phyloP scores from a whole-genome alignment of 2,888 invertebrate genomes.

The Lasioglossum morio region DNA sequence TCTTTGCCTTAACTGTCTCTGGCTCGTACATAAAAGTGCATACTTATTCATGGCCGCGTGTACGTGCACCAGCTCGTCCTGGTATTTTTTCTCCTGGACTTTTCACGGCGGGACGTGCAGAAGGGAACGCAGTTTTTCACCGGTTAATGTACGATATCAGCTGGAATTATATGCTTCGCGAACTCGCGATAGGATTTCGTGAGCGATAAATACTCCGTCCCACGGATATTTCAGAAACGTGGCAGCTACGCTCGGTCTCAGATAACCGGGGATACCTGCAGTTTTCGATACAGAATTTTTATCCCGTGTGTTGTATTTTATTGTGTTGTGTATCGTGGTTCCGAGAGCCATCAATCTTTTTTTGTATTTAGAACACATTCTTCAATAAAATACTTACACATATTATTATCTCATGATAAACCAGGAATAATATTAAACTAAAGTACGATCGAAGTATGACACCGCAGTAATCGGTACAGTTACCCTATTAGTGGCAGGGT shows the following conservation, averaged over 20 bases:
- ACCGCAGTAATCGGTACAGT: too few species aligned
- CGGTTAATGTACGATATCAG: slow-evolving; percentile 60
- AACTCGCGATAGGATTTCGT: slow-evolving; percentile 40
- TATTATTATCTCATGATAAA: too few species aligned
- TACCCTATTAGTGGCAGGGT: neutral
- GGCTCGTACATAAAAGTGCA: slow-evolving; percentile 35
- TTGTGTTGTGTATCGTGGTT: too few species aligned
- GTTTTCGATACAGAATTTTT: neutral
- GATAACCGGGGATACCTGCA: neutral
- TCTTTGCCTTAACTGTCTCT: slow-evolving; percentile 58
- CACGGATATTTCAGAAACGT: slow-evolving; percentile 2
- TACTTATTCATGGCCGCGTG: neutral
- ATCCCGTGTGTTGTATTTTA: neutral
- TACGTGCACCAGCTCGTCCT: neutral
- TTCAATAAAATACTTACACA: too few species aligned
- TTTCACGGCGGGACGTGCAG: slow-evolving; percentile 18
- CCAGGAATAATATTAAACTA: too few species aligned
- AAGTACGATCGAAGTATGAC: too few species aligned
- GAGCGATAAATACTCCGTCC: slow-evolving; percentile 13
- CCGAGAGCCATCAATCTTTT: too few species aligned
- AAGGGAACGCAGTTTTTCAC: slow-evolving; percentile 64
- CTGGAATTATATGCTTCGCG: slow-evolving; percentile 46
- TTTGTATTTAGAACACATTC: too few species aligned
- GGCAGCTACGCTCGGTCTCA: neutral
- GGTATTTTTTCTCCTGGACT: neutral